A percentile compares a stretch with the other conserved stretches of the same genome.
Conservation (phyloP, 2,888 invertebrate genomes). For the Cataglyphis livida region DNA sequence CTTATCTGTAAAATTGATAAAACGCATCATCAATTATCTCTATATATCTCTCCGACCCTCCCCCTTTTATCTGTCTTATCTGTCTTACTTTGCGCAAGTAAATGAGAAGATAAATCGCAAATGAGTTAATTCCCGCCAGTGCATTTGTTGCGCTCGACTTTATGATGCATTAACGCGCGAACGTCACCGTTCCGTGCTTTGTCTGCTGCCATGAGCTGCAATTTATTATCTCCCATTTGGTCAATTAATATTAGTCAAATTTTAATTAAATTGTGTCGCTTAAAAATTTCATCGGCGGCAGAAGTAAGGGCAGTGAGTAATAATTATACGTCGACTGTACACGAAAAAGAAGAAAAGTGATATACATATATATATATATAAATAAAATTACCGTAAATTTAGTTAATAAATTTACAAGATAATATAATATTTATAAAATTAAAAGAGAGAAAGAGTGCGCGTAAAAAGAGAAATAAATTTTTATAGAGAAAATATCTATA, state of each 20-base stretch:
- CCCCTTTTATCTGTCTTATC: slow-evolving; percentile 28
- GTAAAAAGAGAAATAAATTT: not conserved
- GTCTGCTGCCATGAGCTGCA: slow-evolving; percentile 13
- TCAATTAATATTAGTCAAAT: slow-evolving; percentile 49
- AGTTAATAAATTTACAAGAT: not conserved
- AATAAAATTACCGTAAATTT: not conserved
- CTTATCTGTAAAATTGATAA: slow-evolving; percentile 14
- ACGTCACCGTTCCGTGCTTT: slow-evolving; percentile 21
- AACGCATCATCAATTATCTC: slow-evolving; percentile 30
- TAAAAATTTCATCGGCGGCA: slow-evolving; percentile 28
- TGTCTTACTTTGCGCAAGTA: slow-evolving; percentile 37
- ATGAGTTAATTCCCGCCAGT: slow-evolving; percentile 38
- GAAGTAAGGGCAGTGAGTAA: not conserved
- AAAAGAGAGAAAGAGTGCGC: not conserved
- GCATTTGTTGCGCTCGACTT: slow-evolving; percentile 34
- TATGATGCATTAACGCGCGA: slow-evolving; percentile 43
- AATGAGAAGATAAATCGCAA: slow-evolving; percentile 47
- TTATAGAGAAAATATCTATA: not conserved
- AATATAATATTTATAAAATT: too few relatives aligned
- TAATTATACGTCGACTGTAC: not conserved
- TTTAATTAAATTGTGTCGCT: slow-evolving; percentile 35
- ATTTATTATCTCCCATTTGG: slow-evolving; percentile 33
- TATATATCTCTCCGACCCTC: not conserved
- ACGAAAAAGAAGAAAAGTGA: not conserved
- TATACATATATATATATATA: too few relatives aligned